Percentiles rank a stretch among this genome's conserved stretches.
phyloP scores from a whole-genome alignment of 2,797 vertebrate species.

The Menidia menidia region DNA sequence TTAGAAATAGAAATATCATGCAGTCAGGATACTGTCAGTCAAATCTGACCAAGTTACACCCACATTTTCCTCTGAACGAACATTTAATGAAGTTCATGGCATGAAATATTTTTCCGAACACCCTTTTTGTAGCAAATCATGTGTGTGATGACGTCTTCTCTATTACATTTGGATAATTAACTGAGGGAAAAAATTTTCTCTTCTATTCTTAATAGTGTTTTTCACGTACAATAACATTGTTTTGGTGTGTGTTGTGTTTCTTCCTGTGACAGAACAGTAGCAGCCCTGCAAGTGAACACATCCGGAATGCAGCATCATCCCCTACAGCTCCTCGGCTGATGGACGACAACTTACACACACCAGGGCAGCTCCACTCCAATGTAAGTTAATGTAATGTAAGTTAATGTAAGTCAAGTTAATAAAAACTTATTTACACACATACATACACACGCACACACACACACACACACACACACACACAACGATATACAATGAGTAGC shows the following conservation, averaged over 20 bases:
- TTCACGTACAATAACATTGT: neutral
- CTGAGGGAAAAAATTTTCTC: neutral
- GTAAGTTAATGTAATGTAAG: constrained; percentile 52
- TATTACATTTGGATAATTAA: neutral
- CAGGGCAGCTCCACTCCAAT: constrained; percentile 57
- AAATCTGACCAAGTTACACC: neutral
- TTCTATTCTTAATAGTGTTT: neutral
- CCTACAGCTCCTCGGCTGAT: constrained; percentile 78
- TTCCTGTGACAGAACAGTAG: constrained; percentile 58
- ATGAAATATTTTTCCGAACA: neutral
- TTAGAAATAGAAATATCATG: neutral
- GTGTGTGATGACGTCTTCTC: neutral
- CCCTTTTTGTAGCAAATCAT: neutral
- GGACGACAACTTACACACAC: constrained; percentile 49
- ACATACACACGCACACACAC: neutral
- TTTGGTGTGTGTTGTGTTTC: constrained; percentile 18
- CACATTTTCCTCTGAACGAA: neutral
- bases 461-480: constrained; percentile 25
- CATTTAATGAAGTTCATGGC: neutral
- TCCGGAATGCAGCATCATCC: constrained; percentile 44
- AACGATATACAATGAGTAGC: constrained; percentile 3
- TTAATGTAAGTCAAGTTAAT: too few species aligned
- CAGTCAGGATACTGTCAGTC: neutral
- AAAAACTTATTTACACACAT: too few species aligned
- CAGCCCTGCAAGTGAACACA: constrained; percentile 21